Evolutionary conservation across 1,140 invertebrate species (phyloP).

Genomic region (Drosophila suzukii): DNA sequence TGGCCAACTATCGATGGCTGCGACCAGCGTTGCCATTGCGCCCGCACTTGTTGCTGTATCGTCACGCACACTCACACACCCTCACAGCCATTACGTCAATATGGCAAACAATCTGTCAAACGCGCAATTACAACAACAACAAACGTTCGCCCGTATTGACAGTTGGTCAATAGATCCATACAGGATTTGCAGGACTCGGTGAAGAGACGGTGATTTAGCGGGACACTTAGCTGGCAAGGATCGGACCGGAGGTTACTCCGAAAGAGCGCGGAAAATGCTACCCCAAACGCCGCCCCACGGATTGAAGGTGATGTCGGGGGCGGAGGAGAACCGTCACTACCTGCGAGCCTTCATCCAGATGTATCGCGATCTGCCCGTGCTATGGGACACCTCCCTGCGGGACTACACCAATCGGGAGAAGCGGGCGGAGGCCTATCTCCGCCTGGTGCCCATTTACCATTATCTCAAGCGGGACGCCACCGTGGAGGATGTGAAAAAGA

Average conservation of each 20-base stretch:
- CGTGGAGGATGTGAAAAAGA: slow-evolving; percentile 80
- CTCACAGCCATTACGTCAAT: slow-evolving; percentile 69
- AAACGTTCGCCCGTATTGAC: slow-evolving; percentile 43
- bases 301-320: slow-evolving; percentile 72
- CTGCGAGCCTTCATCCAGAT: slow-evolving; percentile 77
- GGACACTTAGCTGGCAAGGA: slow-evolving; percentile 8
- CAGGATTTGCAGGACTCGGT: slow-evolving; percentile 23
- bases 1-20: slow-evolving; percentile 7
- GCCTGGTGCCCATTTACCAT: slow-evolving; percentile 78
- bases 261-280: slow-evolving; percentile 41
- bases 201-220: background rate
- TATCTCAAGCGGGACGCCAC: slow-evolving; percentile 78
- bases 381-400: slow-evolving; percentile 77
- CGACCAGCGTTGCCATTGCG: slow-evolving; percentile 41
- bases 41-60: slow-evolving; percentile 69
- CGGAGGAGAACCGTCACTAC: slow-evolving; percentile 78
- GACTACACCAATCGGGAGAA: slow-evolving; percentile 82
- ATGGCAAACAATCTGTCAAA: slow-evolving; percentile 81
- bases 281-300: slow-evolving; percentile 59
- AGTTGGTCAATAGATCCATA: slow-evolving; percentile 74
- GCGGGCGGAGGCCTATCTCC: slow-evolving; percentile 73
- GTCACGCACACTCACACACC: slow-evolving; percentile 40
- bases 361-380: slow-evolving; percentile 74
- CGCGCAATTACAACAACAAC: slow-evolving; percentile 63
- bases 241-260: slow-evolving; percentile 19